Base-by-base conservation (phyloP, 2,113 vertebrate genomes). In the Eulacestoma nigropectus region DNA sequence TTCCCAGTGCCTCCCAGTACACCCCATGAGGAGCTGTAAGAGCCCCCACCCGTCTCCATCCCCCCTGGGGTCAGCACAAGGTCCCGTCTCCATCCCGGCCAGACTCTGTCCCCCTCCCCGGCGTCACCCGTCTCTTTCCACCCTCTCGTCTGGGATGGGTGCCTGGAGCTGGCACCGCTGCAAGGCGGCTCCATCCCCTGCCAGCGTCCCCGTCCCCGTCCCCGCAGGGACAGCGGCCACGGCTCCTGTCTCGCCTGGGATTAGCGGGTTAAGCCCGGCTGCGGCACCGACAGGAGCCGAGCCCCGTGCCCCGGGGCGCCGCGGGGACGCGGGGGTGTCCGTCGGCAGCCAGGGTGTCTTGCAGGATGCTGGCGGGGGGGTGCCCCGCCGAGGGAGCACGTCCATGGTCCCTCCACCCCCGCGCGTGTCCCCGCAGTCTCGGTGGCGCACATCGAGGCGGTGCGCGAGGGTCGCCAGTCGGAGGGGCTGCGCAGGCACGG, bases 381-480 rank as follows among this genome's bases (percentile, higher is more conserved):
- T 30, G 68, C 26, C 62, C 23, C 25, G 46, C 67, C 3, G 3
- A 4, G 81, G 56, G 41, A 56, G 41, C 60, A 1, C 20, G 47
- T 16, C 62, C 59, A 9, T 3, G 3, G 69, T 75, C 50, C 26
- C 30, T 7, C 46, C n/a, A 6, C 41, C 37, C 30, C 33, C 10
- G 5, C 53, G 23, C 21, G 32, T 88, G 55, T 91, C 47, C 62
- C 75, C 25, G 4, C 98, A 99, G 99, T 99, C 95, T 98, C 98
- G 4, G 98, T 99, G 97, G 96, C 98, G 18, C 98, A 99, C 91
- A 97, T 99, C 53, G 99, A 99, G 94, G 98, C 98, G 4, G 97
- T 99, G 63, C 98, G 98, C 0, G 98, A 99, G 82, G 99, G 99
- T 37, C 99, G 98, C 88, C 98, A 98, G 97, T 99, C 99, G 0